Evolutionary conservation across 2,888 invertebrate species (phyloP).

Genomic region (Ophioninae sp.): DNA sequence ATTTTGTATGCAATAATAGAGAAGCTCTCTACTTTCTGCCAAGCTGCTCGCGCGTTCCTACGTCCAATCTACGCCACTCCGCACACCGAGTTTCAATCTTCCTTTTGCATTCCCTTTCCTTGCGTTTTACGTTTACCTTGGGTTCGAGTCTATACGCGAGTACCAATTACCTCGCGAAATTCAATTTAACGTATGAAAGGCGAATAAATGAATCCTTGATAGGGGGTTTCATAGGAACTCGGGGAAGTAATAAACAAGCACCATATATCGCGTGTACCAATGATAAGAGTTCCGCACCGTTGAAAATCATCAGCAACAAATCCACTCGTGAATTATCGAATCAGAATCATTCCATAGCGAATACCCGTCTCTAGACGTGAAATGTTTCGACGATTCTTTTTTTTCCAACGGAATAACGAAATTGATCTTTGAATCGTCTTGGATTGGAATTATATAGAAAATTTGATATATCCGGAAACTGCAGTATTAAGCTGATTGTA

Average conservation of each 20-base stretch:
- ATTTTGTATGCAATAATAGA: conserved; percentile 24
- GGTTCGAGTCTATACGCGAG: conserved; percentile 9
- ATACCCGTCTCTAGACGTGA: not conserved
- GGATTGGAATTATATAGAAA: not conserved
- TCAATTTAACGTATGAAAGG: conserved; percentile 39
- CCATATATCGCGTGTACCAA: not conserved
- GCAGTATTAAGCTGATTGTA: too few species aligned
- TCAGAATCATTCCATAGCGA: not conserved
- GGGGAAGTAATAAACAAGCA: conserved; percentile 4
- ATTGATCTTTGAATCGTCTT: not conserved
- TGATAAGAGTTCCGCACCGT: not conserved
- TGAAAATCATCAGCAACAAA: not conserved
- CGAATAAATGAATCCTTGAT: conserved; percentile 19
- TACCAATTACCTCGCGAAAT: conserved; percentile 34
- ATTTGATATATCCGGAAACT: not conserved
- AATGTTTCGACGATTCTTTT: not conserved
- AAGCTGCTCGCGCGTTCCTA: conserved; percentile 36
- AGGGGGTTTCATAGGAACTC: not conserved
- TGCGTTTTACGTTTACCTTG: not conserved
- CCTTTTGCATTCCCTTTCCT: not conserved
- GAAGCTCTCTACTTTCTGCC: conserved; percentile 19
- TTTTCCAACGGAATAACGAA: not conserved
- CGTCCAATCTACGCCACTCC: conserved; percentile 40
- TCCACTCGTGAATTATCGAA: not conserved
- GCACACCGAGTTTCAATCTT: conserved; percentile 10